A percentile compares a stretch with the other conserved stretches of the same genome.
Conservation (phyloP, 2,888 invertebrate genomes). For the Eupithecia vulgata region DNA sequence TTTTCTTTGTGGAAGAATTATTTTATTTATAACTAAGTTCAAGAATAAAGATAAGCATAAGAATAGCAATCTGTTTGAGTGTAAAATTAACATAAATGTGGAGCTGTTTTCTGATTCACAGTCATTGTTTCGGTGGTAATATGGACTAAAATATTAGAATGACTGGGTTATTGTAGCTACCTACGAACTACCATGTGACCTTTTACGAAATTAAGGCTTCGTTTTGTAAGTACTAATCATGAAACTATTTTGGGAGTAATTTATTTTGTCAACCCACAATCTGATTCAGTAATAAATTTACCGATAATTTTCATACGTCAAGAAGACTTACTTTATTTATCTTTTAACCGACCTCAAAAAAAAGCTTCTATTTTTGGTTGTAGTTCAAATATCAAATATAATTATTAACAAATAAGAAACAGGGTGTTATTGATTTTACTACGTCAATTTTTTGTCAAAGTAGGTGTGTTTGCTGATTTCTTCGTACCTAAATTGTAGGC, state of each 20-base stretch:
- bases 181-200: not conserved
- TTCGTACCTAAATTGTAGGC: not conserved
- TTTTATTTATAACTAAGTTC: not conserved
- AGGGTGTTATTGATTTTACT: too few species aligned
- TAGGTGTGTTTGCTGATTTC: too few species aligned
- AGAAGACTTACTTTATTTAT: not conserved
- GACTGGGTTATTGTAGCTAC: not conserved
- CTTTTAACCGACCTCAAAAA: too few species aligned
- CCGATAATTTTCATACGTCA: not conserved
- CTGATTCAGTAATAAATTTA: not conserved
- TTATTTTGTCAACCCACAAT: not conserved
- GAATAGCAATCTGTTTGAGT: slow-evolving; percentile 18
- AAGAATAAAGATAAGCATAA: not conserved
- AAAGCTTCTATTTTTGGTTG: too few species aligned
- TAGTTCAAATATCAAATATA: too few species aligned
- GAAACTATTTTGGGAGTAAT: not conserved
- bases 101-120: slow-evolving; percentile 13
- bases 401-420: too few species aligned
- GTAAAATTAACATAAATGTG: slow-evolving; percentile 25
- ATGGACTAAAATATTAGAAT: slow-evolving; percentile 9
- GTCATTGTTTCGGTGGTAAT: slow-evolving; percentile 5
- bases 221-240: not conserved
- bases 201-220: not conserved
- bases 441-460: too few species aligned
- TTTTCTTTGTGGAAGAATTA: not conserved